A percentile compares a stretch with the other conserved stretches of the same genome.
These are phyloP conservation scores for Phrixothrix hirtus DNA, from an alignment of 2,888 invertebrate genomes.

Conservation along the genomic window DNA sequence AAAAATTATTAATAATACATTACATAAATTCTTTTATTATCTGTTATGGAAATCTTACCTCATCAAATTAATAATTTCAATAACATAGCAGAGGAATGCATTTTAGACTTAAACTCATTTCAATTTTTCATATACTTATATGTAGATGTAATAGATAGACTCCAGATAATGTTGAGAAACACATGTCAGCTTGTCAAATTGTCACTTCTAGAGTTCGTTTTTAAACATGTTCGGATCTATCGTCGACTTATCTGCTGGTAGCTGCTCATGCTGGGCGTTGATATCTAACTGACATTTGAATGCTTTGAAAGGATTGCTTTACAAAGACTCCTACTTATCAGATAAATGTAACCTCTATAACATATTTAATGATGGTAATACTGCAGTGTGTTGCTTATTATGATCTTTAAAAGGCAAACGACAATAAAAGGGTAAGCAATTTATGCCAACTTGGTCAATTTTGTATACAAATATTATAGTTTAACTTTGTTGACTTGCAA, in stretches of 20 bases:
- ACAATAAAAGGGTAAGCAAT: not conserved
- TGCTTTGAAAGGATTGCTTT: slow-evolving; percentile 15
- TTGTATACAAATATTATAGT: not conserved
- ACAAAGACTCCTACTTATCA: slow-evolving; percentile 17
- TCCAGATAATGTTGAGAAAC: slow-evolving; percentile 21
- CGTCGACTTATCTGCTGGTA: slow-evolving; percentile 27
- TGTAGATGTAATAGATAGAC: slow-evolving; percentile 25
- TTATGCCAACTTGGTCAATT: not conserved
- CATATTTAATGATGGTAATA: slow-evolving; percentile 17
- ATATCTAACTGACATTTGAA: slow-evolving; percentile 29
- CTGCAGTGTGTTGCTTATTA: slow-evolving; percentile 8
- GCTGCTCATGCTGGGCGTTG: slow-evolving; percentile 25
- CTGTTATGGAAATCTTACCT: too few relatives aligned
- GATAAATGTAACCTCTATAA: slow-evolving; percentile 17
- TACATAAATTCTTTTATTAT: too few relatives aligned
- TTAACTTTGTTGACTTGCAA: not conserved
- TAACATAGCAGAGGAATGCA: too few relatives aligned
- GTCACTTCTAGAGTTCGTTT: slow-evolving; percentile 25
- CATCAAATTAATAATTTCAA: too few relatives aligned
- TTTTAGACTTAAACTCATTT: not conserved
- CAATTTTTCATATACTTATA: slow-evolving; percentile 6
- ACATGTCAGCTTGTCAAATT: slow-evolving; percentile 32
- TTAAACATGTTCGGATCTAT: slow-evolving; percentile 18
- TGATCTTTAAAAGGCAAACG: not conserved
- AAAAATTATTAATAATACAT: too few relatives aligned